Evolutionary conservation across 1,140 invertebrate species (phyloP), one percentile per base, ranked within the genome.

Genomic region (Cardiocondyla obscurior): DNA sequence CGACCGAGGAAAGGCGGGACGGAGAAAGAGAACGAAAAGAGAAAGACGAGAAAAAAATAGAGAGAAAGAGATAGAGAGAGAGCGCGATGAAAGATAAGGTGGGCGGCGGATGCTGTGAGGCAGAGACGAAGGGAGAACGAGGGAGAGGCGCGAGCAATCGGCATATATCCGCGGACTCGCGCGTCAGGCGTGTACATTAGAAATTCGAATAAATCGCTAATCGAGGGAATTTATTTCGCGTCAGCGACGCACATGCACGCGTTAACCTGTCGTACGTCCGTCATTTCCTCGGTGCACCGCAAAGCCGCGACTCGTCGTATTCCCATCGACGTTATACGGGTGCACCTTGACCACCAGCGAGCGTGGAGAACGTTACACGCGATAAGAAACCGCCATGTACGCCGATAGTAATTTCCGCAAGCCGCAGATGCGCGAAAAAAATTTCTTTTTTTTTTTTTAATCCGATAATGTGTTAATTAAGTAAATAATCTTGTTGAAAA

Each of bases 181-280:
- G 85, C 86, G 85, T 85, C 76, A 85, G 84, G 22, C 14, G 74
- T 84, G 84, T 79, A 83, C 82, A 90, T 86, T 88, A 90, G 90
- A 89, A 92, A 93, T 93, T 93, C 89, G 89, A 92, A 92, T 92
- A 93, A 93, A 93, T 92, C 89, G 90, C 88, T 90, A 91, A 92
- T 92, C 90, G 89, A 86, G 86, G 87, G 85, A 91, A 90, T 93
- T 93, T 92, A 92, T 92, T 89, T 90, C 90, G 87, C 89, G 82
- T 83, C 86, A 85, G 42, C 70, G 79, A 86, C 85, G 85, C 86
- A 81, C 85, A 19, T 6, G 33, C 22, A 36, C 46, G 85, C 16
- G 81, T 81, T 86, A 85, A 89, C 51, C 46, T 49, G 64, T 79
- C 87, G 65, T 64, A 60, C 73, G 76, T 46, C 19, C 39, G 44